phyloP scores from a whole-genome alignment of 1,140 invertebrate genomes.

The Drosophila pachea region DNA sequence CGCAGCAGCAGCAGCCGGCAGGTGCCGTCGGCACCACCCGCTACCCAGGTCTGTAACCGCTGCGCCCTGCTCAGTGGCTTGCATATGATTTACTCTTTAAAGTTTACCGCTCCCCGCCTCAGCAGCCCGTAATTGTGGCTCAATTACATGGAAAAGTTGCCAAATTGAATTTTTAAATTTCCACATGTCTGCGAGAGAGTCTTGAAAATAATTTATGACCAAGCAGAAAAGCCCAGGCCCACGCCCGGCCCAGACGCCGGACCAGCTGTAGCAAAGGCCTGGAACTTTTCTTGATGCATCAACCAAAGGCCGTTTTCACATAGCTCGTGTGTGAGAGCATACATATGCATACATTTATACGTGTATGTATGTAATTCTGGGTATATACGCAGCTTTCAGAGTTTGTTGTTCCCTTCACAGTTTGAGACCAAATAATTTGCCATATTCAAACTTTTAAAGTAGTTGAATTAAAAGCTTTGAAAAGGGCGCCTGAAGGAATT shows the following conservation, averaged over 20 bases:
- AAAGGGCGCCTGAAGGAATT: not conserved
- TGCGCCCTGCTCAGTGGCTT: slow-evolving; percentile 58
- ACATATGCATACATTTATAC: not conserved
- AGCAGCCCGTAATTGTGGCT: slow-evolving; percentile 67
- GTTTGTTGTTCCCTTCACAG: slow-evolving; percentile 6
- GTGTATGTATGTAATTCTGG: not conserved
- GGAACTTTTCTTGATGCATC: not conserved
- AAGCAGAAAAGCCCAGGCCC: slow-evolving; percentile 33
- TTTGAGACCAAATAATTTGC: not conserved
- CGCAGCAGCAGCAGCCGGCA: slow-evolving; percentile 16
- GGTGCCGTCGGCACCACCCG: slow-evolving; percentile 2
- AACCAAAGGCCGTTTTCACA: slow-evolving; percentile 10
- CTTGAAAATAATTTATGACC: slow-evolving; percentile 69
- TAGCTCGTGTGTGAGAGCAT: not conserved
- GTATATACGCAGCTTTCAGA: too few relatives aligned
- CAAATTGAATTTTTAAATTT: slow-evolving; percentile 77
- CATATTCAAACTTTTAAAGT: slow-evolving; percentile 12
- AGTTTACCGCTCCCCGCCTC: slow-evolving; percentile 43
- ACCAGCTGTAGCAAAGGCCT: slow-evolving; percentile 34
- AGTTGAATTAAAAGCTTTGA: not conserved
- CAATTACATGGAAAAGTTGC: slow-evolving; percentile 76
- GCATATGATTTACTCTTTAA: slow-evolving; percentile 75
- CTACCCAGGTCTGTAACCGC: not conserved
- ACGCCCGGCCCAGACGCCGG: not conserved
- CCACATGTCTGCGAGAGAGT: slow-evolving; percentile 35